Evolutionary conservation across 2,113 vertebrate species (phyloP), one percentile per base, ranked within the genome.

Genomic region (Entomyzon cyanotis): DNA sequence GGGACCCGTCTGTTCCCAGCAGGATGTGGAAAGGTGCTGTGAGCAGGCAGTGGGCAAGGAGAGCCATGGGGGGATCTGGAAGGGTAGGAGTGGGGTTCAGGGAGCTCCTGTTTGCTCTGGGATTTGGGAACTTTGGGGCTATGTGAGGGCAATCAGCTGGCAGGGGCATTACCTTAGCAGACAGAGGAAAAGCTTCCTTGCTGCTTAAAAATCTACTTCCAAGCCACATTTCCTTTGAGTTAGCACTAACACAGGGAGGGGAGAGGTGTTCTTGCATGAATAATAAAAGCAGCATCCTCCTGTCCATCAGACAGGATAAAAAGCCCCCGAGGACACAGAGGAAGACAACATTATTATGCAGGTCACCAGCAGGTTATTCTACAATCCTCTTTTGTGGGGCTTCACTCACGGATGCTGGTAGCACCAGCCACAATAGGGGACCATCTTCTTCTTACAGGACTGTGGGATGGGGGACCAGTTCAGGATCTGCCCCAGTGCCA

Each of bases 281-380:
- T 95, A 97, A 94, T 97, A 86, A 87, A 96, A 50, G 41, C 47
- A 59, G 35, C 79, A 91, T 92, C 86, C 41, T 91, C 50, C 93
- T 95, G 94, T 94, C 95, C 75, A 33, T 96, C 90, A 95, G 44
- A 86, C 8, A 24, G 92, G 94, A 89, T 95, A 93, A 97, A 94
- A 97, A 95, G 96, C 60, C 95, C 55, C 64, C 19, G 19, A 80
- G 93, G 95, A 83, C 39, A 31, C 33, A 65, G 60, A 84, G 58
- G 46, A 74, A 92, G 86, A 81, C 86, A 92, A 74, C 89, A 92
- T 97, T 81, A 89, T 90, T 95, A 94, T 92, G 52, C 93, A 95
- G 93, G 95, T 96, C 94, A 92, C 30, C 83, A 41, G 10, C 13
- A 94, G 83, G 86, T 95, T 94, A 94, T 78, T 94, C 64, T 64